A percentile compares a stretch with the other conserved stretches of the same genome.
phyloP scores from a whole-genome alignment of 2,797 vertebrate genomes.

The Hippocampus kuda region DNA sequence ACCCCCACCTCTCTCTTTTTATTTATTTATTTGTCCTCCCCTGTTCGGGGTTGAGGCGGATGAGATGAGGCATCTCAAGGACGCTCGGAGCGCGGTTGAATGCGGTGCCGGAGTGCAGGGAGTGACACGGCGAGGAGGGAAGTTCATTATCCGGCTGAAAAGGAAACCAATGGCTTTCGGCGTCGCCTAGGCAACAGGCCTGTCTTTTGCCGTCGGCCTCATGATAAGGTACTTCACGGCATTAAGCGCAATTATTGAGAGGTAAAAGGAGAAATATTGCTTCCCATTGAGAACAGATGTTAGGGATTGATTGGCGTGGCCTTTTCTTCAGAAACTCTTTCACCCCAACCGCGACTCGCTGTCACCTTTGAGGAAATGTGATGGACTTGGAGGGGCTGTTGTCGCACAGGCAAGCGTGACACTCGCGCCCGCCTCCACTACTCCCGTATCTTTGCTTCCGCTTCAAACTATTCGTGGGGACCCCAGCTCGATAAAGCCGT shows the following conservation, averaged over 20 bases:
- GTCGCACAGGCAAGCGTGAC: slow-evolving; percentile 7
- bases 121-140: slow-evolving; percentile 75
- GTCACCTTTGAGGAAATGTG: slow-evolving; percentile 37
- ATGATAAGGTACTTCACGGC: slow-evolving; percentile 76
- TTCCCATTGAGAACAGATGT: slow-evolving; percentile 70
- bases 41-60: slow-evolving; percentile 50
- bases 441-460: slow-evolving; percentile 23
- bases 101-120: slow-evolving; percentile 68
- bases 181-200: slow-evolving; percentile 69
- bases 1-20: slow-evolving; percentile 29
- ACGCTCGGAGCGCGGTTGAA: slow-evolving; percentile 68
- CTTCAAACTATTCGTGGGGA: not conserved
- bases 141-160: slow-evolving; percentile 80
- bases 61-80: slow-evolving; percentile 70
- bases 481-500: not conserved
- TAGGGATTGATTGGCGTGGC: slow-evolving; percentile 67
- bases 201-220: slow-evolving; percentile 69
- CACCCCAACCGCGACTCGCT: slow-evolving; percentile 41
- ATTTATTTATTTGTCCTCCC: slow-evolving; percentile 50
- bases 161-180: slow-evolving; percentile 78
- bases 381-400: slow-evolving; percentile 29
- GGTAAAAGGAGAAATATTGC: slow-evolving; percentile 73
- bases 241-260: slow-evolving; percentile 71
- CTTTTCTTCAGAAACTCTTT: slow-evolving; percentile 54
- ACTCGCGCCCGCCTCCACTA: slow-evolving; percentile 9